Base-by-base conservation (phyloP, 1,140 invertebrate species). In the Himalopsyche phryganea region DNA sequence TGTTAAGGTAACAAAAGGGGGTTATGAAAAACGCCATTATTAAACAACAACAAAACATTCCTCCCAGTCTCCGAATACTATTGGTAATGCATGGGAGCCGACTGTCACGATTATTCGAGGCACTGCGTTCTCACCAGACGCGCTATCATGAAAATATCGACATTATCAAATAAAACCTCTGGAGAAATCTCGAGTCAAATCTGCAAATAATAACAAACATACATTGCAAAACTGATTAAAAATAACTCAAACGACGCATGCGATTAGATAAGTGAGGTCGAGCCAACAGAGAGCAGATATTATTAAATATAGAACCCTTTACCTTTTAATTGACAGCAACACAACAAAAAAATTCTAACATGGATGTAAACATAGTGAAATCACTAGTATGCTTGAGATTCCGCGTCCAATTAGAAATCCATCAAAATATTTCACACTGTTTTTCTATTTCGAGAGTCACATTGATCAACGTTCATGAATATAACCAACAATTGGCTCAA, bases 351-450 rank as follows among this genome's bases (percentile, higher is more conserved):
- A 58, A 45, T 73, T 67, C 58, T 66, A 75, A 76, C 71, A 72
- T 69, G 74, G 75, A 77, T 76, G 75, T 76, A 76, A 76, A 77
- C 75, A 77, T 69, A 72, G 74, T 70, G 65, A 57, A n/a, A 68
- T 63, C 71, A 74, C 73, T 6, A 38, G 20, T 45, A 47, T 47
- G 47, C 44, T 55, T 44, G 35, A 40, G 13, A 33, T 32, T 38
- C 14, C 35, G n/a, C 38, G 45, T 48, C 36, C 35, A 13, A n/a
- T 45, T 44, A 40, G 18, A 47, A 48, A 53, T 45, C 11, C 23
- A 5, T 28, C 23, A 28, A 5, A 28, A 28, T 28, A 28, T 28
- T 17, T 15, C 17, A 55, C 44, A 48, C 32, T 47, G 19, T 13
- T 55, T 19, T 5, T 13, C 44, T 13, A 38, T 55, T 38, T 55